These are phyloP conservation scores for Syngnathus rostellatus DNA, from an alignment of 2,797 vertebrate genomes.

Conservation along the genomic window DNA sequence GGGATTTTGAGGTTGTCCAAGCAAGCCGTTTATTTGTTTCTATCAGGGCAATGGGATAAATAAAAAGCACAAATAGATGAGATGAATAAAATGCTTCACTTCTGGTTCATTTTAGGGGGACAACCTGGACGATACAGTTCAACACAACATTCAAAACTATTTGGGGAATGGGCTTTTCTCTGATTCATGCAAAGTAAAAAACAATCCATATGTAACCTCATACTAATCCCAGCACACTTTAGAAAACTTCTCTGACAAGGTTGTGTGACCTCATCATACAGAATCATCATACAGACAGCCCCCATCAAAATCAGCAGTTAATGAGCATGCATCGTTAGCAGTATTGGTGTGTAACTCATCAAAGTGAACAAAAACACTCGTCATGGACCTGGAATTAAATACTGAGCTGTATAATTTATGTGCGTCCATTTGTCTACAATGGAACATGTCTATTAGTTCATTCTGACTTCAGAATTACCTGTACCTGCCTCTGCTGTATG, in stretches of 20 bases:
- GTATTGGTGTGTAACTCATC: neutral
- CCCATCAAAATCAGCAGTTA: neutral
- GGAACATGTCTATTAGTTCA: neutral
- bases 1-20: neutral
- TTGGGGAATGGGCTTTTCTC: neutral
- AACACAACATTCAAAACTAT: neutral
- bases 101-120: neutral
- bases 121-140: neutral
- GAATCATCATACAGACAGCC: neutral
- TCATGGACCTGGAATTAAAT: neutral
- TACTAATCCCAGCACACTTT: neutral
- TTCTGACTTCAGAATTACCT: constrained; percentile 6
- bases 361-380: neutral
- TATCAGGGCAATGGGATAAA: neutral
- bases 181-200: neutral
- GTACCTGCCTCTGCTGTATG: constrained; percentile 2
- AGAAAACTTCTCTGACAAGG: neutral
- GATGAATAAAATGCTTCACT: neutral
- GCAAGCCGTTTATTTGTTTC: neutral
- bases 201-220: neutral
- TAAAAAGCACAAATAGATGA: neutral
- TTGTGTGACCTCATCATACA: neutral
- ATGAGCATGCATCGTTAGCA: constrained; percentile 2
- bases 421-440: neutral
- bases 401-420: neutral